Evolutionary conservation across 1,140 invertebrate species (phyloP), one percentile per base, ranked within the genome.

Genomic region (Aporrectodea caliginosa): DNA sequence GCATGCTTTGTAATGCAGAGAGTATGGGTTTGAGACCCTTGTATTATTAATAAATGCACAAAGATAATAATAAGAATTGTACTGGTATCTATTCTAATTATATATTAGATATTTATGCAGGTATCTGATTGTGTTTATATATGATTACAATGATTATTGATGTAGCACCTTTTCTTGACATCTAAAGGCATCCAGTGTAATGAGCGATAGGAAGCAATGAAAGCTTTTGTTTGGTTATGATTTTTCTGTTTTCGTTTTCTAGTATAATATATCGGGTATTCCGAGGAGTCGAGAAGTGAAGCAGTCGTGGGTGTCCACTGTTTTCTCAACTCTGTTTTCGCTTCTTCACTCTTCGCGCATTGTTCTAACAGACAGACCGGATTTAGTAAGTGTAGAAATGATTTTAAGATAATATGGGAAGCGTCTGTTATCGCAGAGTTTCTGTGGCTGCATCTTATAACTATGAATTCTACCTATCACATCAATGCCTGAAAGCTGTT

Each of bases 281-380:
- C 93, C 93, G 33, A 91, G 96, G 83, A 95, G 94, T 86, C 90
- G 97, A 82, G 91, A 93, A 89, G 95, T 99, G 29, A 91, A 92
- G 68, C 97, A 99, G 84, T 93, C 93, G 0, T 98, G 93, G 87
- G 79, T 93, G 0, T 92, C 93, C 32, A 93, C 94, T 58, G 84
- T 96, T 72, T 91, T 92, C 79, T 94, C 93, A 33, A 97, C 94
- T 22, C 27, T 95, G 0, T 89, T 91, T 85, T 91, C 95, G 0
- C 90, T 91, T 35, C 79, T 93, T 0, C 89, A 90, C 83, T 91
- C 92, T 78, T 85, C 95, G 84, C 92, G 92, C 75, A 82, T 95
- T n/a, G 86, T 96, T 16, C 90, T 92, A 82, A 90, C 88, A 73
- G 90, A 92, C 81, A 90, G 89, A 79, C 95, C 95, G 30, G 91